Evolutionary conservation across 2,888 invertebrate genomes (phyloP).

Genomic region (Drosophila incognita): DNA sequence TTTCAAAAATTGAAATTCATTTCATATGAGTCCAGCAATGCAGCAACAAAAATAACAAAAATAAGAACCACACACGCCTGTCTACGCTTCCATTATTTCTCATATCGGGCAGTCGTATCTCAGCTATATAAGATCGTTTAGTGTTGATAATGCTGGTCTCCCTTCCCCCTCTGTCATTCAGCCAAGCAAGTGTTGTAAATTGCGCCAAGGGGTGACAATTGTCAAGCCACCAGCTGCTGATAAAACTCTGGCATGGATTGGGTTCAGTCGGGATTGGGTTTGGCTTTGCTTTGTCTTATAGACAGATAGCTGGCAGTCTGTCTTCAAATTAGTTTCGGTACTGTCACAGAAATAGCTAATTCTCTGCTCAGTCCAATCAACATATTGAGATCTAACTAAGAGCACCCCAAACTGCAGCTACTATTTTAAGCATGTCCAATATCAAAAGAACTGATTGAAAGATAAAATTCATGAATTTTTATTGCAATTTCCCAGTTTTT

Average conservation of each 20-base stretch:
- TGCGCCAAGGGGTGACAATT: conserved; percentile 46
- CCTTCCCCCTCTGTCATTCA: background rate
- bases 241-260: conserved; percentile 15
- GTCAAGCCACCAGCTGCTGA: conserved; percentile 22
- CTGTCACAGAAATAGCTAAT: conserved; percentile 35
- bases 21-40: conserved; percentile 44
- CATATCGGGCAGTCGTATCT: conserved; percentile 63
- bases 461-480: background rate
- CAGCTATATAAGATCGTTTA: conserved; percentile 58
- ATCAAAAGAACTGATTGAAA: conserved; percentile 3
- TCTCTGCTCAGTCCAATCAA: conserved; percentile 18
- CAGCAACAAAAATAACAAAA: background rate
- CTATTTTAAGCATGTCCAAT: conserved; percentile 7
- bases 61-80: conserved; percentile 53
- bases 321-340: conserved; percentile 52
- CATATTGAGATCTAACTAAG: conserved; percentile 34
- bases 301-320: conserved; percentile 6
- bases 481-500: background rate
- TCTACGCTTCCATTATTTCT: conserved; percentile 66
- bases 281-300: conserved; percentile 3
- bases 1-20: conserved; percentile 79
- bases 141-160: conserved; percentile 50
- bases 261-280: background rate
- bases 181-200: conserved; percentile 69
- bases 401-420: conserved; percentile 7